Base-by-base conservation (phyloP, 2,888 invertebrate species). In the Hirtodrosophila histrioides region DNA sequence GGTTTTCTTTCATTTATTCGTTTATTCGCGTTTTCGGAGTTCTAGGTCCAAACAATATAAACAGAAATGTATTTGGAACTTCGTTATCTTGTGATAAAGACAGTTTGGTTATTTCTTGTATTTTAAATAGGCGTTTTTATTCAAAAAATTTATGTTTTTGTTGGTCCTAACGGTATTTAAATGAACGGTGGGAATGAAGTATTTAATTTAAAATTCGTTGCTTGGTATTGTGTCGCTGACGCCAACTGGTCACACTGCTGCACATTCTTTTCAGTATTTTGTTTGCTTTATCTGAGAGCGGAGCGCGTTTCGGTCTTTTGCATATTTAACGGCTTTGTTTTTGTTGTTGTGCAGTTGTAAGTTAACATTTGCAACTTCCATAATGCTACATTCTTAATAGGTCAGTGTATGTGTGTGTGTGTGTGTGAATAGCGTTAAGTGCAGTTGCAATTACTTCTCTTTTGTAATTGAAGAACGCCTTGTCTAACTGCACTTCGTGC, bases 241-340 rank as follows among this genome's bases (percentile, higher is more conserved):
- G 3, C 2, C 0, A 12, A 27, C 46, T 71, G 72, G 71, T 43
- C 72, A 58, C 71, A 58, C 54, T 64, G 33, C 3, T 24, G 0
- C 0, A 10, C 6, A 48, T 39, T 44, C 27, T 27, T 27, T 37
- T 46, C 36, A 76, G 77, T 73, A 56, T 65, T 76, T 53, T 56
- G 56, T 23, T 65, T 76, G 55, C 36, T 27, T 65, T 48, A 56
- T n/a, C 6, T 17, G 46, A 3, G 51, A 7, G 35, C n/a, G 12
- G 44, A 6, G 12, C n/a, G n/a, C 9, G 31, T n/a, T 53, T 23
- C 7, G 6, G 51, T 6, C 51, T 8, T 3, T 31, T 11, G 12
- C 40, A 7, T 45, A 27, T 37, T 33, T 50, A 60, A 60, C 23
- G 51, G 50, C 39, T 55, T 40, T 35, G 29, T 40, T 69, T 60